A percentile compares a stretch with the other conserved stretches of the same genome.
These are phyloP conservation scores for Lagorchestes hirsutus DNA, from an alignment of 2,797 vertebrate genomes.

Conservation along the genomic window DNA sequence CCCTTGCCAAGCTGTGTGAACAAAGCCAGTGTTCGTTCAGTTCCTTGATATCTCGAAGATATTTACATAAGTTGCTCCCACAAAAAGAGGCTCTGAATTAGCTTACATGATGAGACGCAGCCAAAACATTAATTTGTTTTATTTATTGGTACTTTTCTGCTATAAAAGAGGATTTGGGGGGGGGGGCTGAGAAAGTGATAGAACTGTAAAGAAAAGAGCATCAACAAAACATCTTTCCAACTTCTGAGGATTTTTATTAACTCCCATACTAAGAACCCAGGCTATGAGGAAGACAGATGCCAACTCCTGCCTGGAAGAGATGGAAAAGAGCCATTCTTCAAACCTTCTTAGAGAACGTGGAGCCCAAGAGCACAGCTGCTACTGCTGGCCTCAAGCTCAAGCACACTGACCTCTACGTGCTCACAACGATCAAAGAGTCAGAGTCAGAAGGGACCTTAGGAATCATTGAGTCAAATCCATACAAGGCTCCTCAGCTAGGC, in stretches of 20 bases:
- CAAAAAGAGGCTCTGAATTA: not conserved
- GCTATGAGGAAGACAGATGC: slow-evolving; percentile 31
- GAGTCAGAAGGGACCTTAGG: not conserved
- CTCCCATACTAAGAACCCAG: slow-evolving; percentile 17
- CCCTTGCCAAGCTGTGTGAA: slow-evolving; percentile 29
- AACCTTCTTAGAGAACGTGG: slow-evolving; percentile 30
- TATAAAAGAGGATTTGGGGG: not conserved
- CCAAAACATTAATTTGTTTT: not conserved
- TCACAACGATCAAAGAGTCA: not conserved
- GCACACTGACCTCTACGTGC: not conserved
- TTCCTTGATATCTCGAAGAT: not conserved
- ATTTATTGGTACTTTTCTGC: not conserved
- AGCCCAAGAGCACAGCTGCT: slow-evolving; percentile 36
- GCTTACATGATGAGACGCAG: not conserved
- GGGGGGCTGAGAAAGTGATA: not conserved
- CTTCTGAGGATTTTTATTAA: slow-evolving; percentile 10
- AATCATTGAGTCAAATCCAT: not conserved
- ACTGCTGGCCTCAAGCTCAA: slow-evolving; percentile 31
- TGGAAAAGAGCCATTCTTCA: slow-evolving; percentile 36
- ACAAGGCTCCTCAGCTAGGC: not conserved
- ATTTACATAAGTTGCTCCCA: not conserved
- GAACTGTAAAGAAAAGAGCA: not conserved
- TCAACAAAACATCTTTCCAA: not conserved
- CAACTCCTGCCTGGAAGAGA: slow-evolving; percentile 34
- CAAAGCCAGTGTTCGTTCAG: not conserved